Evolutionary conservation across 2,797 vertebrate genomes (phyloP).

Genomic region (Sciurus carolinensis): DNA sequence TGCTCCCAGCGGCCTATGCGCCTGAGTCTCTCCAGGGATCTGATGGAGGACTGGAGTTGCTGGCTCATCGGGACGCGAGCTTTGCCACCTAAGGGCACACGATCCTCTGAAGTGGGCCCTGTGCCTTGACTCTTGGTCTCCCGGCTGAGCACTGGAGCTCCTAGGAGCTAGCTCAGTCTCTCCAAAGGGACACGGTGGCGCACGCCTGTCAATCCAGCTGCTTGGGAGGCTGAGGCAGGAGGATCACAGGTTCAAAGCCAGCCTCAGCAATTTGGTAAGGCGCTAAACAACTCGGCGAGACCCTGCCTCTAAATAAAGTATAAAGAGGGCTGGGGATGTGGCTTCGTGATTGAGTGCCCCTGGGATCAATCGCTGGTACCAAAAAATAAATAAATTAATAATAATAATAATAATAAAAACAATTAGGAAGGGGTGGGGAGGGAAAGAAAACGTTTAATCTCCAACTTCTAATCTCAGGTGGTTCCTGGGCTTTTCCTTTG

Average conservation of each 20-base stretch:
- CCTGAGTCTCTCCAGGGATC: background rate
- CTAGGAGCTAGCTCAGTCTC: background rate
- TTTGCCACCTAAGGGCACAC: fast-evolving
- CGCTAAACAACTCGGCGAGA: no score
- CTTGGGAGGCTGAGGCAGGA: no score
- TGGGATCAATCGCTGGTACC: no score
- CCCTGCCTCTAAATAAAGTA: no score
- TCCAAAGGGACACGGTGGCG: background rate
- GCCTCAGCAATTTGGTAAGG: no score
- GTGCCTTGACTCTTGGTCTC: background rate
- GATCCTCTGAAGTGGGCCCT: fast-evolving
- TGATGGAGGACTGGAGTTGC: background rate
- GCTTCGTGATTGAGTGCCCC: no score
- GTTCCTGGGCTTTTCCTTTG: background rate
- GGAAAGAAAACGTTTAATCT: background rate
- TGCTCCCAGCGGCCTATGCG: fast-evolving
- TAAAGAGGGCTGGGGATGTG: no score
- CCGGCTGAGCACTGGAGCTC: background rate
- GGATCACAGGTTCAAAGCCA: no score
- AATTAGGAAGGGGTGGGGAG: no score
- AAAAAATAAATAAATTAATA: no score
- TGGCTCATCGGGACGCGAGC: fast-evolving
- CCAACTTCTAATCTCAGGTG: background rate
- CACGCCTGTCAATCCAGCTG: no score
- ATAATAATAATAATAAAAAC: no score